phyloP scores from a whole-genome alignment of 2,113 vertebrate genomes.

The Protobothrops mucrosquamatus region DNA sequence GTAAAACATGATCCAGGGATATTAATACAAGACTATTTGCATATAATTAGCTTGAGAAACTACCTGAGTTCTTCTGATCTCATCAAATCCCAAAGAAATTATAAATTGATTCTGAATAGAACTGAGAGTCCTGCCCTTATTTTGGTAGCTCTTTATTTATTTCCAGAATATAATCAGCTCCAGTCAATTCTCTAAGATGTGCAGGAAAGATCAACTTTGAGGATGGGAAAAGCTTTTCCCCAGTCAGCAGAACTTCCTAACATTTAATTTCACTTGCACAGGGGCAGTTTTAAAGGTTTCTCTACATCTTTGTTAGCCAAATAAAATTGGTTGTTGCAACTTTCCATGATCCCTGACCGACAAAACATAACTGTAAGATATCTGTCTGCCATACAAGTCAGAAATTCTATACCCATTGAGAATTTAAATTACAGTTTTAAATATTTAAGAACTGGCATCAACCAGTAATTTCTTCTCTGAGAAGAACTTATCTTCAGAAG shows the following conservation, averaged over 20 bases:
- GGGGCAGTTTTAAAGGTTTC: neutral
- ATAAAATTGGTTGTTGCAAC: neutral
- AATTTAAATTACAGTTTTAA: neutral
- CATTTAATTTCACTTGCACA: neutral
- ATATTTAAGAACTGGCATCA: neutral
- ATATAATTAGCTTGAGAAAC: neutral
- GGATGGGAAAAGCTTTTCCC: neutral
- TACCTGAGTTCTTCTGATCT: neutral
- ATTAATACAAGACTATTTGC: neutral
- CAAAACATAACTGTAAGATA: neutral
- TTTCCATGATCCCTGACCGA: neutral
- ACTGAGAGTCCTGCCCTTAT: neutral
- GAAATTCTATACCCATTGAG: neutral
- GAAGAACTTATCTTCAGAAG: neutral
- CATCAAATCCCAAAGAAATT: neutral
- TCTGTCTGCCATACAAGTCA: neutral
- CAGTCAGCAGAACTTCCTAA: neutral
- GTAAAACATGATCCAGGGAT: neutral
- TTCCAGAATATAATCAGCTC: neutral
- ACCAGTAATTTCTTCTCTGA: neutral
- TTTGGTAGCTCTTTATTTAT: neutral
- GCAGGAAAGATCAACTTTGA: neutral
- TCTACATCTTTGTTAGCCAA: neutral
- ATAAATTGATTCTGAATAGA: neutral
- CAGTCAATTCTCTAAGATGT: neutral